Evolutionary conservation across 2,888 invertebrate species (phyloP).

Genomic region (Polylopha cassiicola): DNA sequence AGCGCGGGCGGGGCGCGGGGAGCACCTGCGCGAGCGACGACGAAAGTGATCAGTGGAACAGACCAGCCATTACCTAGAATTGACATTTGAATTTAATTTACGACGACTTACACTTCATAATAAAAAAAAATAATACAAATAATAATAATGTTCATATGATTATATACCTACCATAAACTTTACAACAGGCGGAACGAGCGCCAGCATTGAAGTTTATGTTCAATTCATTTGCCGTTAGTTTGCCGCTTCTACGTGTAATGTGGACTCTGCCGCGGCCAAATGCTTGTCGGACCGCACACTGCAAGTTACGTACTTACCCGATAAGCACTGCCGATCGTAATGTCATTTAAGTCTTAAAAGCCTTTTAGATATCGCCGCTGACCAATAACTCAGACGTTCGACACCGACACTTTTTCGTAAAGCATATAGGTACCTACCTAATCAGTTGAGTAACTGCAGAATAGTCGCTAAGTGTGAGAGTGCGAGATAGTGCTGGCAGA

Average conservation of each 20-base stretch:
- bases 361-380: slow-evolving; percentile 39
- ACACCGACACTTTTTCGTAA: slow-evolving; percentile 51
- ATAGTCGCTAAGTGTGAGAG: slow-evolving; percentile 46
- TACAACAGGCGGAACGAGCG: too few relatives aligned
- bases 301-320: slow-evolving; percentile 49
- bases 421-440: too few relatives aligned
- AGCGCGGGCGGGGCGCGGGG: slow-evolving; percentile 25
- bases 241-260: slow-evolving; percentile 24
- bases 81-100: slow-evolving; percentile 21
- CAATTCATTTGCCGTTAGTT: too few relatives aligned
- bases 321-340: slow-evolving; percentile 45
- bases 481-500: slow-evolving; percentile 48
- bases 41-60: slow-evolving; percentile 41
- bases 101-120: too few relatives aligned
- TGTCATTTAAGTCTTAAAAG: slow-evolving; percentile 47
- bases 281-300: slow-evolving; percentile 45
- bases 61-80: slow-evolving; percentile 38
- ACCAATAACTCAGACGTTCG: slow-evolving; percentile 45
- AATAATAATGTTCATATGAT: too few relatives aligned
- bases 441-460: slow-evolving; percentile 56
- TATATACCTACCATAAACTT: too few relatives aligned
- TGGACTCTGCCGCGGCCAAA: slow-evolving; percentile 29
- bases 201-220: too few relatives aligned
- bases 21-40: slow-evolving; percentile 43
- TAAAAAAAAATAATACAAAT: too few relatives aligned